phyloP scores from a whole-genome alignment of 2,888 invertebrate genomes.

The Pharmacophagus antenor region DNA sequence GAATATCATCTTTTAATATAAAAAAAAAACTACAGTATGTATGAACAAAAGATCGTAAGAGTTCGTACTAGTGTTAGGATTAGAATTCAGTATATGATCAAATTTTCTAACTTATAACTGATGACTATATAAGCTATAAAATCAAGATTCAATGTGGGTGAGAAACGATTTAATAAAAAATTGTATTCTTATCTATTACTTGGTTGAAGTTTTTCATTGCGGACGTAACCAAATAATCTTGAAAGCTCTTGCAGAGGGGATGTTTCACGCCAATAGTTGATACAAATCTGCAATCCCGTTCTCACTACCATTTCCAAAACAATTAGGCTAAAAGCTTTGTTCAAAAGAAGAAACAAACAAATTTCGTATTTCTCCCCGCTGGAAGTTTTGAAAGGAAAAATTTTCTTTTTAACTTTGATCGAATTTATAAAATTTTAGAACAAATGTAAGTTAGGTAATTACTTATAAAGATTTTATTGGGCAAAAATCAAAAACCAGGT shows the following conservation, averaged over 20 bases:
- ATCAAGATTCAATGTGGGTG: no score
- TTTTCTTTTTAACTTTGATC: constrained; percentile 11
- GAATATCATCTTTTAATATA: no score
- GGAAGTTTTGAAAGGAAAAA: constrained; percentile 11
- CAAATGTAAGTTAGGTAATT: neutral
- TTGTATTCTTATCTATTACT: neutral
- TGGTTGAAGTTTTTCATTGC: neutral
- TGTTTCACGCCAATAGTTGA: neutral
- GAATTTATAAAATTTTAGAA: neutral
- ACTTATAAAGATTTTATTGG: no score
- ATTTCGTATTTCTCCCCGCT: neutral
- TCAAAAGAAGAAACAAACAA: constrained; percentile 9
- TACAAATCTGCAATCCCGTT: neutral
- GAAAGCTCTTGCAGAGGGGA: neutral
- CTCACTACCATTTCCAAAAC: neutral
- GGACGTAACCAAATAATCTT: neutral
- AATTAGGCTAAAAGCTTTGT: neutral
- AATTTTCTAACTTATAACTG: no score
- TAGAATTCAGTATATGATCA: no score
- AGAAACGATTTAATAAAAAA: neutral
- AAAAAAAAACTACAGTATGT: no score
- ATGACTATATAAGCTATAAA: no score
- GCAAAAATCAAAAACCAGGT: no score
- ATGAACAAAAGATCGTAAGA: no score
- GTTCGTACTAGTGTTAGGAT: no score